Base-by-base conservation (phyloP, 2,888 invertebrate species). In the Alviniconcha strummeri region DNA sequence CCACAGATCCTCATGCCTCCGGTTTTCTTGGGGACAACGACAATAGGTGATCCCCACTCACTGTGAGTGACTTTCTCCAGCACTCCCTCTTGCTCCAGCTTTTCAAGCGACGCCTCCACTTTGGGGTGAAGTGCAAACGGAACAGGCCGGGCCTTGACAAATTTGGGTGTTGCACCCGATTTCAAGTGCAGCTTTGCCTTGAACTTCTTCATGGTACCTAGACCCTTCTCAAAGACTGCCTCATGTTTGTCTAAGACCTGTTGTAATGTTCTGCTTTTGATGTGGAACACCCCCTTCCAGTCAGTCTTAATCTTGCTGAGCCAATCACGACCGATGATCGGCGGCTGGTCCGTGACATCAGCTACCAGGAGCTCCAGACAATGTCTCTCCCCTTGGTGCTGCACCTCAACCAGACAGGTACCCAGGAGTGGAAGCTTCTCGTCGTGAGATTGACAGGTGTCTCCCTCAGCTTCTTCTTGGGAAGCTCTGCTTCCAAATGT, bases 1-100 rank as follows among this genome's bases (percentile, higher is more conserved):
- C 89, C 87, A 83, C 87, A 90, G n/a, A 88, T 84, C 55, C 90
- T 75, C 13, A 89, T 83, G 36, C 72, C 71, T 36, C 85, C 83
- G 74, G 80, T 78, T 55, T 83, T 76, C 84, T 87, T 86, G 0
- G 82, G 71, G 13, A 82, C 83, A 17, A 83, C 81, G 6, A 87
- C 87, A 13, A 86, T 82, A 0, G 87, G 86, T n/a, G 85, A 82
- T 52, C 83, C 87, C 86, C 87, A 87, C n/a, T 85, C 80, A 80
- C 85, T 81, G 52, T 78, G 79, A 52, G 71, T 81, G 5, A 84
- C 81, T 9, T 77, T 74, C 15, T 76, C 55, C 11, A 75, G n/a
- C 4, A 87, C 80, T 15, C 81, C 83, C 11, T 79, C 75, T 54
- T 54, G 54, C 17, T 76, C 9, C 4, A 76, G 17, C 17, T 56